A percentile compares a stretch with the other conserved stretches of the same genome.
Evolutionary conservation across 2,797 vertebrate species (phyloP).

Genomic region (Mergus octosetaceus): DNA sequence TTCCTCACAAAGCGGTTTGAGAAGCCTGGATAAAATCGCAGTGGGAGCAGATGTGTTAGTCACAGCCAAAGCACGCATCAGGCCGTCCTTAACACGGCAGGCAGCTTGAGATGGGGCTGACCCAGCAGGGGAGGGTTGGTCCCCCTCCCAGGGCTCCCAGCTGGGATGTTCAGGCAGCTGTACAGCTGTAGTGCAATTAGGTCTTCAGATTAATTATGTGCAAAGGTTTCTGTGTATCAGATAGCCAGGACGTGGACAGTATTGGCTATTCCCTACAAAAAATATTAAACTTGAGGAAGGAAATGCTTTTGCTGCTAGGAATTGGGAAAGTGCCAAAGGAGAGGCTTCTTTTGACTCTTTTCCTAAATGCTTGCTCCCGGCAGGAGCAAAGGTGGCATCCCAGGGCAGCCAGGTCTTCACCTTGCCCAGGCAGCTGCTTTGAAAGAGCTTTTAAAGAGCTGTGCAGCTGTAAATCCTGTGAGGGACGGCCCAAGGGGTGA

Average conservation of each 20-base stretch:
- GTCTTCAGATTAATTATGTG: background rate
- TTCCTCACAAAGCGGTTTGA: background rate
- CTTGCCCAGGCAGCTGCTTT: background rate
- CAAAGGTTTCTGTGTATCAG: background rate
- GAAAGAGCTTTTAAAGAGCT: background rate
- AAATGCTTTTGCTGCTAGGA: background rate
- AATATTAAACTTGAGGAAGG: background rate
- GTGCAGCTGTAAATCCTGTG: background rate
- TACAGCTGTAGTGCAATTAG: background rate
- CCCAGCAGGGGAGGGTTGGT: background rate
- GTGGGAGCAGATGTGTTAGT: background rate
- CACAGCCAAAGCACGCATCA: background rate
- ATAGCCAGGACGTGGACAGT: background rate
- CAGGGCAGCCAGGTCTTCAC: background rate
- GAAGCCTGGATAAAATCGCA: background rate
- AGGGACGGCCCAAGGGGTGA: background rate
- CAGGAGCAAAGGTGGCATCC: background rate
- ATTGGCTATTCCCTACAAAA: background rate
- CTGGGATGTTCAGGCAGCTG: too few relatives aligned
- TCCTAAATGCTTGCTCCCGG: background rate
- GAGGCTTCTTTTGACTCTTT: background rate
- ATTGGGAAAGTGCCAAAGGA: background rate
- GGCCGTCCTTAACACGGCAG: background rate
- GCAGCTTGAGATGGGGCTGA: background rate
- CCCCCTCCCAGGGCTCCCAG: background rate